phyloP scores from a whole-genome alignment of 92 coral and sea anemone species.

The Umimayanthus kanabou region DNA sequence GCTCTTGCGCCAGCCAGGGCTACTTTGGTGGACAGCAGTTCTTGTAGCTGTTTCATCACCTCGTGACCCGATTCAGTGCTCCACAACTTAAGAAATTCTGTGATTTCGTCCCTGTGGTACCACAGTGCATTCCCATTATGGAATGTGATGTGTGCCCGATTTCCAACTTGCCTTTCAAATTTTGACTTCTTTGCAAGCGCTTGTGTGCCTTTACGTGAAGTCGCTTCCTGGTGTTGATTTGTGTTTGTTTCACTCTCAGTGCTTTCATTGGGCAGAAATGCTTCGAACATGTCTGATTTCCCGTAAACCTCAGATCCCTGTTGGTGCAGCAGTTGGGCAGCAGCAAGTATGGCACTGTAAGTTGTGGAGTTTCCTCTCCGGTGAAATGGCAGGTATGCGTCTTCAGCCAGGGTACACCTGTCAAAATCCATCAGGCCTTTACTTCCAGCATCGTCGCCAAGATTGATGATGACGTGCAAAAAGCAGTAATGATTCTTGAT shows the following conservation, averaged over 20 bases:
- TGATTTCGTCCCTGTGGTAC: conserved; percentile 18
- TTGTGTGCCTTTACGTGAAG: conserved; percentile 14
- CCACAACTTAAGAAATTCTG: background rate
- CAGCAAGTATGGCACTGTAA: background rate
- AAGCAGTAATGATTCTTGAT: conserved; percentile 1
- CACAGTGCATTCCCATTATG: conserved; percentile 9
- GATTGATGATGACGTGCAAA: conserved; percentile 13
- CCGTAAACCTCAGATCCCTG: background rate
- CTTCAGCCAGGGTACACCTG: background rate
- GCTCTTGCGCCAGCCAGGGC: background rate
- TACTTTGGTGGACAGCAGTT: background rate
- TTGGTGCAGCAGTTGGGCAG: background rate
- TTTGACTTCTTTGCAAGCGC: background rate
- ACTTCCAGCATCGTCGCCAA: conserved; percentile 8
- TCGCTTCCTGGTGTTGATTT: background rate
- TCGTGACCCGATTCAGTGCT: conserved; percentile 6
- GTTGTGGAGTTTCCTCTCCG: background rate
- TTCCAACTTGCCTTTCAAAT: conserved; percentile 10
- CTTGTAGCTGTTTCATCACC: conserved; percentile 3
- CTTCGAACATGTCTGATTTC: background rate
- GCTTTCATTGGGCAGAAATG: background rate
- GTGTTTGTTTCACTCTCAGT: too few relatives aligned
- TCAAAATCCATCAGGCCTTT: conserved; percentile 8
- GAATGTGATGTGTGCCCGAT: conserved; percentile 21
- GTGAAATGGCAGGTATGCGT: background rate